Percentiles rank a stretch among this genome's conserved stretches.
phyloP scores from a whole-genome alignment of 1,140 invertebrate genomes.

The Tetramorium alpestre region DNA sequence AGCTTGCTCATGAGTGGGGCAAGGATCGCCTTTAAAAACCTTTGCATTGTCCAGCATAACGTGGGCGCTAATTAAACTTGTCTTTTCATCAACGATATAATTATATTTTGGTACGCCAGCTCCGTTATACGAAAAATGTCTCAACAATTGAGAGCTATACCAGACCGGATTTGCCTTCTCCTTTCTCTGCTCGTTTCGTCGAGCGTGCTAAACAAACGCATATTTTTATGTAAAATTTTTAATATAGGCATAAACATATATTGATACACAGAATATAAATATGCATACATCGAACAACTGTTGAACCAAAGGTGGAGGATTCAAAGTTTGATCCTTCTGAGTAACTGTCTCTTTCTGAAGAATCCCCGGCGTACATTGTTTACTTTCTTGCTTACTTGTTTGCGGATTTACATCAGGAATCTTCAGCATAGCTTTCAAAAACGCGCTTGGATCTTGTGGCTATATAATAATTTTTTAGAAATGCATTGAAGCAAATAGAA shows the following conservation, averaged over 20 bases:
- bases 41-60: constrained; percentile 81
- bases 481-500: neutral
- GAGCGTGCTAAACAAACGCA: constrained; percentile 77
- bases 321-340: constrained; percentile 66
- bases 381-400: constrained; percentile 6
- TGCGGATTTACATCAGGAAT: constrained; percentile 79
- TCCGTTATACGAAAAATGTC: constrained; percentile 81
- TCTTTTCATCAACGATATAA: constrained; percentile 77
- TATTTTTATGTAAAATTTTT: constrained; percentile 13
- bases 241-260: neutral
- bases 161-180: constrained; percentile 67
- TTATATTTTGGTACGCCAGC: constrained; percentile 83
- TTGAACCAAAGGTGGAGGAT: constrained; percentile 81
- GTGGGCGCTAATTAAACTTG: constrained; percentile 78
- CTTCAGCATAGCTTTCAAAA: constrained; percentile 83
- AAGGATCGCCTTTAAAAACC: constrained; percentile 78
- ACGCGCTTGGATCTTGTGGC: constrained; percentile 83
- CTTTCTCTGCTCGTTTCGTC: constrained; percentile 73
- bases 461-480: constrained; percentile 31
- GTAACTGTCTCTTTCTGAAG: neutral
- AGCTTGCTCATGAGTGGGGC: constrained; percentile 79
- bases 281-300: constrained; percentile 82
- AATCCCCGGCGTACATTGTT: neutral
- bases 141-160: constrained; percentile 79
- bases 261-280: neutral